A percentile compares a stretch with the other conserved stretches of the same genome.
phyloP scores from a whole-genome alignment of 2,888 invertebrate genomes.

The Drosophila anomelani region DNA sequence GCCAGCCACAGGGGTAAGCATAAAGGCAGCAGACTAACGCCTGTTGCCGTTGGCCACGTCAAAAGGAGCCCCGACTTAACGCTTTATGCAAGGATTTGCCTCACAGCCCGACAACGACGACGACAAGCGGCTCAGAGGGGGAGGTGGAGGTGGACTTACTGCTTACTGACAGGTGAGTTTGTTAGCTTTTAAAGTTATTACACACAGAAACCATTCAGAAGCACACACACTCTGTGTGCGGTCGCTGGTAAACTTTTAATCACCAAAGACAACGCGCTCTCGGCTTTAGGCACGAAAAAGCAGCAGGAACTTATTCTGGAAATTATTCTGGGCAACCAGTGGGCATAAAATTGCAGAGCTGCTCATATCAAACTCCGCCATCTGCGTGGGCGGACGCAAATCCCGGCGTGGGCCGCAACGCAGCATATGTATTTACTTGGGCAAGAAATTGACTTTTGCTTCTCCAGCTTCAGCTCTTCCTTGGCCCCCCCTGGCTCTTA shows the following conservation, averaged over 20 bases:
- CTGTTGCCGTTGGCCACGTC: conserved; percentile 54
- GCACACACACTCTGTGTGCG: conserved; percentile 27
- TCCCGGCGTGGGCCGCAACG: conserved; percentile 15
- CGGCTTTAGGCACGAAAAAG: conserved; percentile 51
- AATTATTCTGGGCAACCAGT: conserved; percentile 34
- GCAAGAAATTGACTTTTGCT: conserved; percentile 64
- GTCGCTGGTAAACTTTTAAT: conserved; percentile 50
- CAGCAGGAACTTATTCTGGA: conserved; percentile 33
- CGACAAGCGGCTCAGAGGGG: conserved; percentile 45
- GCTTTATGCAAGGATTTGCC: conserved; percentile 70
- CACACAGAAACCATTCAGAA: conserved; percentile 31
- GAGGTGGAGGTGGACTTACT: neutral
- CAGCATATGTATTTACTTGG: conserved; percentile 62
- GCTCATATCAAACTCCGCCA: conserved; percentile 24
- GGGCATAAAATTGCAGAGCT: conserved; percentile 50
- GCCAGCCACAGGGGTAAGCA: conserved; percentile 51
- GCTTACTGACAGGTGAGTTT: conserved; percentile 54
- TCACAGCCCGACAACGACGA: conserved; percentile 22
- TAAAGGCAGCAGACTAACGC: conserved; percentile 29
- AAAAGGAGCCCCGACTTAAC: conserved; percentile 55
- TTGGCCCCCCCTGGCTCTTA: neutral
- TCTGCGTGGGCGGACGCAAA: conserved; percentile 26
- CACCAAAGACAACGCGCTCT: conserved; percentile 54
- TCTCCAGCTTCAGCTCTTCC: conserved; percentile 7
- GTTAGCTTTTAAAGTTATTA: conserved; percentile 75